Conservation (phyloP, 1,140 invertebrate species). For the Palaemon carinicauda region DNA sequence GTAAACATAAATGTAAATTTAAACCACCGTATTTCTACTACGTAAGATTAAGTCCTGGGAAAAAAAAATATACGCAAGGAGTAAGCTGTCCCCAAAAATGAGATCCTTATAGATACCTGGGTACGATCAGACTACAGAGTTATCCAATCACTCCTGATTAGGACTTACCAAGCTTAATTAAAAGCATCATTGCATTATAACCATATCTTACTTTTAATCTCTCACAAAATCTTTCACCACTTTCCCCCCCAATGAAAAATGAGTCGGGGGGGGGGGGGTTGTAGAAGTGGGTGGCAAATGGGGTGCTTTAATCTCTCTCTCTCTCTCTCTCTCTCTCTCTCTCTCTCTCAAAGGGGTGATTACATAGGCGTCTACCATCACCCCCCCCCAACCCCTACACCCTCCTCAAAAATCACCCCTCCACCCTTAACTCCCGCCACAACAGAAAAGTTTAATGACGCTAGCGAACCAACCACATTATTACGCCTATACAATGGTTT, state of each 20-base stretch:
- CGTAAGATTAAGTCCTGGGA: neutral
- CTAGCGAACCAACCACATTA: too few relatives aligned
- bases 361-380: neutral
- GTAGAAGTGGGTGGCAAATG: neutral
- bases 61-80: neutral
- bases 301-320: neutral
- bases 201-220: constrained; percentile 34
- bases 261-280: neutral
- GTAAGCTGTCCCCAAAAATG: too few relatives aligned
- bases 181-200: neutral
- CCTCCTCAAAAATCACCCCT: neutral
- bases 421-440: too few relatives aligned
- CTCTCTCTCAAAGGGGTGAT: constrained; percentile 13
- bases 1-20: neutral
- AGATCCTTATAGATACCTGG: too few relatives aligned
- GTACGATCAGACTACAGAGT: neutral
- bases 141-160: constrained; percentile 5
- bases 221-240: constrained; percentile 29
- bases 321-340: constrained; percentile 26
- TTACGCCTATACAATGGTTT: too few relatives aligned
- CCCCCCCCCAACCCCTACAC: neutral
- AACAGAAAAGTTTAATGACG: too few relatives aligned
- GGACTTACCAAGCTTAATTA: constrained; percentile 32
- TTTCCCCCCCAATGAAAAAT: neutral
- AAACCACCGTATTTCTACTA: neutral